These are phyloP conservation scores for Zelostemma sp. DNA, from an alignment of 1,140 invertebrate genomes.

Conservation along the genomic window DNA sequence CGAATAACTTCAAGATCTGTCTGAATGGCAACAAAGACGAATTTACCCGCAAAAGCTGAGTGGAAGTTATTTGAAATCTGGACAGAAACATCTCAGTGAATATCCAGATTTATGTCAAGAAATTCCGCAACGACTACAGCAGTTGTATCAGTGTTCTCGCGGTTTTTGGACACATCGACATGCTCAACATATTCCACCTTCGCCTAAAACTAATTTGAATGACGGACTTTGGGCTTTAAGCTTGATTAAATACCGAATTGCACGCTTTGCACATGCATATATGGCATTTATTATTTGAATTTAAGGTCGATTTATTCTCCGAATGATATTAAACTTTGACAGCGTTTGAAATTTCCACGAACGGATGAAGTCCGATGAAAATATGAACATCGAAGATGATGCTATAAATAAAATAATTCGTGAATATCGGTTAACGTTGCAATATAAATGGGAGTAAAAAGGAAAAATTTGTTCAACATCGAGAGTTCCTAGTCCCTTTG, in stretches of 20 bases:
- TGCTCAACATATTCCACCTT: conserved; percentile 16
- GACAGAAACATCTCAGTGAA: too few relatives aligned
- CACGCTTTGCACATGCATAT: conserved; percentile 16
- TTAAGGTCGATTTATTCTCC: background rate
- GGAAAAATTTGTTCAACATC: conserved; percentile 7
- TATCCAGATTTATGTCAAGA: background rate
- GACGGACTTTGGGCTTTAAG: conserved; percentile 12
- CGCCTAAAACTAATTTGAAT: conserved; percentile 30
- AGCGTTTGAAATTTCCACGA: background rate
- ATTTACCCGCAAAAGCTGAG: too few relatives aligned
- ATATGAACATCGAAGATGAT: background rate
- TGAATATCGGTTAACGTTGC: background rate
- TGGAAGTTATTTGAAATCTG: too few relatives aligned
- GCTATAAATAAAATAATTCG: background rate
- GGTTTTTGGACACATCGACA: conserved; percentile 7
- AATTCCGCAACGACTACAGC: conserved; percentile 11
- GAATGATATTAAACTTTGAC: too few relatives aligned
- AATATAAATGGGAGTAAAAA: background rate
- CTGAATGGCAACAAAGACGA: too few relatives aligned
- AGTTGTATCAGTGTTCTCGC: background rate
- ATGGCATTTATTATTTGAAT: conserved; percentile 16
- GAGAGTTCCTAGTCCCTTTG: conserved; percentile 11
- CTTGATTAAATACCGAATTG: conserved; percentile 35
- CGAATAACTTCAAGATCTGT: too few relatives aligned
- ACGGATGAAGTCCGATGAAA: too few relatives aligned